Base-by-base conservation (phyloP, 1,140 invertebrate genomes). In the Formica exsecta region DNA sequence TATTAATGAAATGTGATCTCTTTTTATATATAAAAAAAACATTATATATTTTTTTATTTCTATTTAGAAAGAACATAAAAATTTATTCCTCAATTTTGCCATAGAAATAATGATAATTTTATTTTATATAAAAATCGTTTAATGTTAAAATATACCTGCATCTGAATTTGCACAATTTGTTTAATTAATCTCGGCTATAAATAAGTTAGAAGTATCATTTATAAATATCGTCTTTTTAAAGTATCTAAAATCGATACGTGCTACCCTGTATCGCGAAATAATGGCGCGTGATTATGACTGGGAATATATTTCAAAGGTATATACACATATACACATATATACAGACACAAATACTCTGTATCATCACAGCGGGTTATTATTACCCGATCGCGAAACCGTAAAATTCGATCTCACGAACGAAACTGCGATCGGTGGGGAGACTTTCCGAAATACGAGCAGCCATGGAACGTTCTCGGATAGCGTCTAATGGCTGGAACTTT, bases 341-440 rank as follows among this genome's bases (percentile, higher is more conserved):
- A 22, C 22, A 22, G 22, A 22, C 48, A 51, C 0, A 16, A 13
- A 51, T 16, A 51, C 48, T 51, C 38, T 8, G 54, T 25, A 59
- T 38, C 44, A 73, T 74, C 79, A 54, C 41, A 83, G 38, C 68
- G 54, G 51, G 79, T 74, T 83, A 83, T 81, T 81, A 81, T 83
- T 83, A 83, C 68, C 29, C 79, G 79, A 62, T 83, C 79, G 68
- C 25, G 68, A 61, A 54, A 73, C 19, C 54, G 79, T 83, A 83
- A 83, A 83, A 83, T 62, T 83, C 79, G 79, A 74, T 83, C 79
- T 83, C 38, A 41, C 79, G 79, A 48, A 74, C 79, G 41, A 83
- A 83, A 83, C 61, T 83, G 29, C 29, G 79, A 81, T 71, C 51
- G 48, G 51, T 5, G n/a, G 64, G 8, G 9, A 22, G 51, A 81